Evolutionary conservation across 1,140 invertebrate species (phyloP), one percentile per base, ranked within the genome.

Genomic region (Hyphantria cunea): DNA sequence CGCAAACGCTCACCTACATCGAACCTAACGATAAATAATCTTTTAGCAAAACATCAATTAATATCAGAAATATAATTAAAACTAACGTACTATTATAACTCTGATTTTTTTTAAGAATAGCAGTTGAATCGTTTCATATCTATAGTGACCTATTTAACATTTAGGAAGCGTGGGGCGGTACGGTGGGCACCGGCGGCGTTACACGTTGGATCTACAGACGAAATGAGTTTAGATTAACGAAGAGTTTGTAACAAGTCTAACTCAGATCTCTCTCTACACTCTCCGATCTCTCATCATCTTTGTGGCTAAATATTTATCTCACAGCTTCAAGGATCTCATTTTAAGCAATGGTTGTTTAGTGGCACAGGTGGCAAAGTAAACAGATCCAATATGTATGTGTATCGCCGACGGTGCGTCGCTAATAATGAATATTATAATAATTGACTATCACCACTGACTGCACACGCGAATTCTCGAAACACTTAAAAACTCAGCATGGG

Each of bases 31-130:
- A 89, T 89, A 89, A 89, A 87, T 89, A 76, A 87, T 87, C 84
- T 89, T 85, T 86, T 83, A 89, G 87, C 83, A 89, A 88, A 90
- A 90, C 87, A 88, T 90, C 83, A 86, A 88, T 88, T 84, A 88
- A 85, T 90, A 86, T 88, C 83, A 88, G 85, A 88, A 90, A 87
- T 88, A 90, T 87, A 86, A 90, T 88, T 89, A 88, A 88, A 87
- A 87, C 87, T 90, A 90, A 88, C 87, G 80, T 82, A 88, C 87
- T 90, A 90, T 86, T 88, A 90, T 88, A 87, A 84, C 82, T 87
- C 81, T 88, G 77, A 80, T 79, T 81, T 74, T 73, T 77, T 69
- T 78, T 78, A 66, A 78, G 74, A 82, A 84, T 86, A 69, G 73
- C 72, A 63, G 73, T 80, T 80, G 80, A 81, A 68, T 79, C 73